Percentiles rank a stretch among this genome's conserved stretches.
Conservation (phyloP, 2,113 vertebrate species). For the Corynorhinus townsendii region DNA sequence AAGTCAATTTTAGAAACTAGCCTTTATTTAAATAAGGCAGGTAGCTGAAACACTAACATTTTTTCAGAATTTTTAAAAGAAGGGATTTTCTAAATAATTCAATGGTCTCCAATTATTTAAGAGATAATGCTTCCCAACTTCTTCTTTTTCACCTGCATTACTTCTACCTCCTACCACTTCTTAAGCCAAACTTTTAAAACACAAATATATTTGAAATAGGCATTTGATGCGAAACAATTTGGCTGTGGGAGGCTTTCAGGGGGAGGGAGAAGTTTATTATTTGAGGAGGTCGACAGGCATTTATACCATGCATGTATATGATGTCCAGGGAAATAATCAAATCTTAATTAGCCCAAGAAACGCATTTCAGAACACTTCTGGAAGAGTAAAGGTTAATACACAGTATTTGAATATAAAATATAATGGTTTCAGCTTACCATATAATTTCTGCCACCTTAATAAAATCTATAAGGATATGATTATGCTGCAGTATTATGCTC, state of each 20-base stretch:
- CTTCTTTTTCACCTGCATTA: neutral
- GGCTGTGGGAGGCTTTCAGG: neutral
- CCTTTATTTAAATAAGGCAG: neutral
- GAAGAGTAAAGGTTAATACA: neutral
- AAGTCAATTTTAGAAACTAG: neutral
- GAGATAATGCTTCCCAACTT: neutral
- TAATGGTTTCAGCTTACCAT: neutral
- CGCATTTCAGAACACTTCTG: neutral
- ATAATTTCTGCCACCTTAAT: slow-evolving; percentile 39
- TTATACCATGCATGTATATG: neutral
- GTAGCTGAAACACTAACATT: neutral
- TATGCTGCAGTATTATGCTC: neutral
- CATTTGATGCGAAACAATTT: neutral
- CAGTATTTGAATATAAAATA: slow-evolving; percentile 4
- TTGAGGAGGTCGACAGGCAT: neutral
- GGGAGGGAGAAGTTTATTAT: neutral
- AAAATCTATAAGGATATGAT: slow-evolving; percentile 22
- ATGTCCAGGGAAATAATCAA: neutral
- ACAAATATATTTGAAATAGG: neutral
- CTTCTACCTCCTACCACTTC: neutral
- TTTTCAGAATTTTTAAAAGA: neutral
- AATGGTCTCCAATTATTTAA: neutral
- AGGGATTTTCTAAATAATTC: neutral
- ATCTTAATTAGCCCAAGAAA: neutral
- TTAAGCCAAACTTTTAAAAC: neutral